Conservation (phyloP, 2,888 invertebrate species). For the Drosophila neotestacea region DNA sequence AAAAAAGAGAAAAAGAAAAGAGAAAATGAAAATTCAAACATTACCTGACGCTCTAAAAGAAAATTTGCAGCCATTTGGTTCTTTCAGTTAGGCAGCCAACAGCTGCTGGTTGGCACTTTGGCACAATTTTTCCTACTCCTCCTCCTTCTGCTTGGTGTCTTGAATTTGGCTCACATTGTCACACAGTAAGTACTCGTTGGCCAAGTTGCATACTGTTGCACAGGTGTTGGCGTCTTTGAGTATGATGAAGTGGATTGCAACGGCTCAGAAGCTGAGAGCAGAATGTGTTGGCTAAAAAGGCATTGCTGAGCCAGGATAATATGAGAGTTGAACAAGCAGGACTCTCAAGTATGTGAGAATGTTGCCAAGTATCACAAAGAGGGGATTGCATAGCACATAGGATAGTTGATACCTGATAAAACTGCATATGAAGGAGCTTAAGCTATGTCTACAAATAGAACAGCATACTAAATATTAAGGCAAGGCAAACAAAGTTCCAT, state of each 20-base stretch:
- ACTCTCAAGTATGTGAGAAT: slow-evolving; percentile 18
- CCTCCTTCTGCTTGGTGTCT: slow-evolving; percentile 4
- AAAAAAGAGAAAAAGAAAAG: slow-evolving; percentile 9
- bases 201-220: slow-evolving; percentile 32
- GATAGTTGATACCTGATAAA: slow-evolving; percentile 2
- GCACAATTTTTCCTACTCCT: slow-evolving; percentile 18
- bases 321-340: slow-evolving; percentile 8
- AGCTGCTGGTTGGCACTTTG: slow-evolving; percentile 57
- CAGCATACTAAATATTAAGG: too few species aligned
- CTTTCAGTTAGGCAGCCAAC: slow-evolving; percentile 35
- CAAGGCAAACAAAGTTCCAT: not conserved
- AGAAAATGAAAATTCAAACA: slow-evolving; percentile 74
- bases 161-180: slow-evolving; percentile 67
- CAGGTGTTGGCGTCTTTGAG: slow-evolving; percentile 60
- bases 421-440: not conserved
- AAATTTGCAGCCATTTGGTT: slow-evolving; percentile 61
- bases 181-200: slow-evolving; percentile 50
- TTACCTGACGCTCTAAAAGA: slow-evolving; percentile 46
- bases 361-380: slow-evolving; percentile 17
- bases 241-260: slow-evolving; percentile 74
- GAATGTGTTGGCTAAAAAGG: slow-evolving; percentile 29
- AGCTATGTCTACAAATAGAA: too few species aligned
- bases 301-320: slow-evolving; percentile 31
- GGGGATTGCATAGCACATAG: slow-evolving; percentile 3
- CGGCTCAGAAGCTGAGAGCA: slow-evolving; percentile 33